These are phyloP conservation scores for Leptoclinus maculatus DNA, from an alignment of 2,797 vertebrate species.

Conservation along the genomic window DNA sequence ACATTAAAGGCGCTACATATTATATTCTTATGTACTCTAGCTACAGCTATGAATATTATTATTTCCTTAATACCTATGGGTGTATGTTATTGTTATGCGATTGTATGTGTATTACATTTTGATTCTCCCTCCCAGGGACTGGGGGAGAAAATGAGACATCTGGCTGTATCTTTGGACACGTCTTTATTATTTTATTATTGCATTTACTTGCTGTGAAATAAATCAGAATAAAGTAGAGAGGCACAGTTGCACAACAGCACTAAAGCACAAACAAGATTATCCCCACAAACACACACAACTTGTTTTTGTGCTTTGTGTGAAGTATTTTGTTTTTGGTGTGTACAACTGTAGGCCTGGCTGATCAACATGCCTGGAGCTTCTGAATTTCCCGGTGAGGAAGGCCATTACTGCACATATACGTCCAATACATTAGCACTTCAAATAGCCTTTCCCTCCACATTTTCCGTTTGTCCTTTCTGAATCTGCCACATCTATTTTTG, in stretches of 20 bases:
- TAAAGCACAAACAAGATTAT: too few relatives aligned
- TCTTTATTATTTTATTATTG: neutral
- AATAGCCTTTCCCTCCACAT: slow-evolving; percentile 13
- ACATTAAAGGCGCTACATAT: neutral
- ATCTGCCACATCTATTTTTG: neutral
- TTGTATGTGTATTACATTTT: neutral
- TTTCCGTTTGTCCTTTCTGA: slow-evolving; percentile 5
- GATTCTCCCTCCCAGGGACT: neutral
- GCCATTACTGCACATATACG: neutral
- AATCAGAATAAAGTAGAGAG: too few relatives aligned
- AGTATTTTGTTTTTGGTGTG: too few relatives aligned
- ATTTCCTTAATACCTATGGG: neutral
- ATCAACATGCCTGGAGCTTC: slow-evolving; percentile 8
- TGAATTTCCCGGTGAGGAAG: neutral
- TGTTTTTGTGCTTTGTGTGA: too few relatives aligned
- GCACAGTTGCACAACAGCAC: too few relatives aligned
- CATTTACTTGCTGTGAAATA: neutral
- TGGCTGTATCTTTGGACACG: neutral
- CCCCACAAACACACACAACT: too few relatives aligned
- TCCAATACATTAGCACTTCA: slow-evolving; percentile 11
- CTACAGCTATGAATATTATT: neutral
- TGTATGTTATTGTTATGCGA: neutral
- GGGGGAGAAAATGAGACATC: neutral
- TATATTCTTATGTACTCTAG: too few relatives aligned
- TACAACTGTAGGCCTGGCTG: too few relatives aligned